Evolutionary conservation across 2,888 invertebrate species (phyloP).

Genomic region (Ennomos fuscantarius): DNA sequence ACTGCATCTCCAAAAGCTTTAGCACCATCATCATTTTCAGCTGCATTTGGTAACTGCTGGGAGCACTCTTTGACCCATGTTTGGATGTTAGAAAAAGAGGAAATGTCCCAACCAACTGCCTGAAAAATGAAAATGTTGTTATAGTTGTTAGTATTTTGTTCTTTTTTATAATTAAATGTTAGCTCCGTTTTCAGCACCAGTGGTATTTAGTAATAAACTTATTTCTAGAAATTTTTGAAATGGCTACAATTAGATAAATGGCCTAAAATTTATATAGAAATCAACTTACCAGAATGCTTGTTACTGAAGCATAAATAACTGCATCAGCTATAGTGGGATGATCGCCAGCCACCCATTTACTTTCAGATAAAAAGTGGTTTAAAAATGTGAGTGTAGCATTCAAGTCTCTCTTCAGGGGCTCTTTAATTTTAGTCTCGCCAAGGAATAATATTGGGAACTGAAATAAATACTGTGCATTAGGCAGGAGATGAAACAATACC

Average conservation of each 20-base stretch:
- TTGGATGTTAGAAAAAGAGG: constrained; percentile 82
- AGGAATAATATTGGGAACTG: constrained; percentile 86
- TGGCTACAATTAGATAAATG: too few relatives aligned
- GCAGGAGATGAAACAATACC: not conserved
- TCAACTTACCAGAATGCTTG: constrained; percentile 81
- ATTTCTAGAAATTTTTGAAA: too few relatives aligned
- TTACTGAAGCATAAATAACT: constrained; percentile 83
- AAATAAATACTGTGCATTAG: constrained; percentile 37
- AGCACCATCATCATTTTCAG: constrained; percentile 86
- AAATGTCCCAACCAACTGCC: constrained; percentile 86
- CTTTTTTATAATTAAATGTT: not conserved
- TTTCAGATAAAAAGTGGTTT: constrained; percentile 83
- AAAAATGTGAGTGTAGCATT: constrained; percentile 86
- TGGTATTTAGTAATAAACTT: too few relatives aligned
- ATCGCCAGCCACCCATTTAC: constrained; percentile 86
- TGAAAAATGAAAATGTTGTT: constrained; percentile 55
- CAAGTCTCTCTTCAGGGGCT: constrained; percentile 81
- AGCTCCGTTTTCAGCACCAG: too few relatives aligned
- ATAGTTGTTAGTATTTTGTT: not conserved
- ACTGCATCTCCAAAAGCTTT: constrained; percentile 84
- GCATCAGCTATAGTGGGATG: constrained; percentile 87
- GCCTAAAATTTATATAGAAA: not conserved
- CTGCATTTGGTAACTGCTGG: constrained; percentile 81
- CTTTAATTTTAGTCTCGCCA: constrained; percentile 83
- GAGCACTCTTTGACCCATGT: constrained; percentile 86